These are phyloP conservation scores for Hemicentrotus pulcherrimus DNA, from an alignment of 35 echinoderm and acorn worm species.

Conservation along the genomic window DNA sequence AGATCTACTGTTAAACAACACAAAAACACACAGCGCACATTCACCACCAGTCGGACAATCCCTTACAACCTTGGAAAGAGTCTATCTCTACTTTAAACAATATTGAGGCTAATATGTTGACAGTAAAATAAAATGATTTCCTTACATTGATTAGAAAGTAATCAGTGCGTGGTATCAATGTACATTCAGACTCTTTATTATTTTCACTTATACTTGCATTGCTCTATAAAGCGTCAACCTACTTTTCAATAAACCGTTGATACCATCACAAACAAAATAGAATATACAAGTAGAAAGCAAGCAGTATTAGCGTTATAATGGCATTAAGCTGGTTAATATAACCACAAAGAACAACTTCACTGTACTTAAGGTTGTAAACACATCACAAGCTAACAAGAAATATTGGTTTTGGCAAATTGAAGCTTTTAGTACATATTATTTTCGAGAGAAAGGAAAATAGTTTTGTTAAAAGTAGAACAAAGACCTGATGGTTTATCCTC, in stretches of 20 bases:
- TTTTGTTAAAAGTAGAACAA: too few species aligned
- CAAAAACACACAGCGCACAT: neutral
- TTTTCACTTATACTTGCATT: neutral
- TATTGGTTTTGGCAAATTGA: neutral
- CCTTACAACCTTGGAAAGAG: neutral
- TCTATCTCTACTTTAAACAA: neutral
- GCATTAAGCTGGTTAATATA: neutral
- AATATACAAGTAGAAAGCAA: neutral
- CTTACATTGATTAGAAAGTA: neutral
- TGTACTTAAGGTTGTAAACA: neutral
- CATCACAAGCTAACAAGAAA: neutral
- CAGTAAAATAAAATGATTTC: neutral
- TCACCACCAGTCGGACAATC: neutral
- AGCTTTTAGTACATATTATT: neutral
- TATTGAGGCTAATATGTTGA: constrained; percentile 3
- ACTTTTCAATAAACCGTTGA: neutral
- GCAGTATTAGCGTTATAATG: neutral
- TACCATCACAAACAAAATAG: too few species aligned
- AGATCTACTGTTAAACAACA: neutral
- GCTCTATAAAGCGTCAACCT: neutral
- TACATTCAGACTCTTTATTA: neutral
- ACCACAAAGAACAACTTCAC: neutral
- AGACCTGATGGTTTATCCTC: too few species aligned
- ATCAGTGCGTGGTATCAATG: neutral
- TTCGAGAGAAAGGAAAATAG: neutral